Evolutionary conservation across 2,797 vertebrate genomes (phyloP), one percentile per base, ranked within the genome.

Genomic region (Columba guinea): DNA sequence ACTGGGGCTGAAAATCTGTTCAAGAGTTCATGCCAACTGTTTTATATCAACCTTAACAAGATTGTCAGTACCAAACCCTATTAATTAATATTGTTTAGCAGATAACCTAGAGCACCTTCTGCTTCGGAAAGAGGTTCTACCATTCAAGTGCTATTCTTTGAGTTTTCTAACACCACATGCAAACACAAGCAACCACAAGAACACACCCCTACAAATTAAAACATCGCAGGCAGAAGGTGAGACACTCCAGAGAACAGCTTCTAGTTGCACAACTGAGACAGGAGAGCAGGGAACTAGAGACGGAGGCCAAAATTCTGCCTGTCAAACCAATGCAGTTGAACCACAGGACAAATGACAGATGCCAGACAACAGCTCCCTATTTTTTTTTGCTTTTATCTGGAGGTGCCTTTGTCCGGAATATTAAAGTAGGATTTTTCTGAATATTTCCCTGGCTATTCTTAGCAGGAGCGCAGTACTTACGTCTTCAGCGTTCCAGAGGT

Each of bases 401-500:
- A 94, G 86, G 41, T 78, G 37, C 60, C 53, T 96, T 95, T 94
- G 94, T 95, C 76, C 53, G 89, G 93, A 62, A 34, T 41, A 39
- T 0, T 19, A 91, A 95, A 95, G 92, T 93, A 96, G 95, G 90
- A 65, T 96, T 96, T 90, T 92, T 85, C 94, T 96, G 95, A 95
- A 95, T 94, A 96, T 94, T 82, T 16, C 94, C 59, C 26, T 15
- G 5, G 62, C 93, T 95, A 95, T 96, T 96, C 80, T 95, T 84
- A 91, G 86, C 62, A 58, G 84, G 49, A 95, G 89, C 7, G 0
- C 77, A 94, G 81, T 70, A 97, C 99, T 98, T 97, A 99, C 99
- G 99, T 99, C 98, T 99, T 99, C 41, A 99, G 97, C 0, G 99
- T 99, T 94, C 99, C 99, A 5, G 99, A 99, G 32, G 99, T 99